A percentile compares a stretch with the other conserved stretches of the same genome.
phyloP scores from a whole-genome alignment of 2,113 vertebrate genomes.

The Sorex araneus region DNA sequence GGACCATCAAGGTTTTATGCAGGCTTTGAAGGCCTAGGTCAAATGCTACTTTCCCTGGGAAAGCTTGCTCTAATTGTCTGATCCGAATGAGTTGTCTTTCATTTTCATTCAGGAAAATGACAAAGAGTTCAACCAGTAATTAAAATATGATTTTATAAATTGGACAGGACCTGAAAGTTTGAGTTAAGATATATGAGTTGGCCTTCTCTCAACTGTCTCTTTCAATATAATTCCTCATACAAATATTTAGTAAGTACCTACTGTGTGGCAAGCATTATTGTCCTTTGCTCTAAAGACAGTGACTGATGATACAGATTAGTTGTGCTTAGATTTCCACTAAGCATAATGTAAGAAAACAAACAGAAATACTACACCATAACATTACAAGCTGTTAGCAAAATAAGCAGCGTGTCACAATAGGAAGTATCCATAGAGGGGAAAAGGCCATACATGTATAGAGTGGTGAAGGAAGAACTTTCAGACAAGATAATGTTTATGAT shows the following conservation, averaged over 20 bases:
- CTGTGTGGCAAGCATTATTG: not conserved
- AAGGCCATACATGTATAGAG: not conserved
- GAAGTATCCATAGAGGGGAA: not conserved
- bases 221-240: not conserved
- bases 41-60: not conserved
- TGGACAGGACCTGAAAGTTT: not conserved
- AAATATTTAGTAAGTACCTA: not conserved
- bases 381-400: not conserved
- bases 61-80: not conserved
- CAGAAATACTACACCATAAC: not conserved
- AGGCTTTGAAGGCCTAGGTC: not conserved
- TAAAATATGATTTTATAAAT: not conserved
- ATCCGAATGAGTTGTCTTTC: not conserved
- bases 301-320: not conserved
- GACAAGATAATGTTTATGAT: not conserved
- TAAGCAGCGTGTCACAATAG: not conserved
- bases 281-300: not conserved
- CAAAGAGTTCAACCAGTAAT: not conserved
- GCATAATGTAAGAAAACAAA: not conserved
- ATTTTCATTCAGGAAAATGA: not conserved
- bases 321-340: not conserved
- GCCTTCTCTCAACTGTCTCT: not conserved
- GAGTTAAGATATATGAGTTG: not conserved
- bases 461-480: not conserved
- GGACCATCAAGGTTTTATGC: not conserved